Conservation (phyloP, 2,797 vertebrate species). For the Sebastes steindachneri region DNA sequence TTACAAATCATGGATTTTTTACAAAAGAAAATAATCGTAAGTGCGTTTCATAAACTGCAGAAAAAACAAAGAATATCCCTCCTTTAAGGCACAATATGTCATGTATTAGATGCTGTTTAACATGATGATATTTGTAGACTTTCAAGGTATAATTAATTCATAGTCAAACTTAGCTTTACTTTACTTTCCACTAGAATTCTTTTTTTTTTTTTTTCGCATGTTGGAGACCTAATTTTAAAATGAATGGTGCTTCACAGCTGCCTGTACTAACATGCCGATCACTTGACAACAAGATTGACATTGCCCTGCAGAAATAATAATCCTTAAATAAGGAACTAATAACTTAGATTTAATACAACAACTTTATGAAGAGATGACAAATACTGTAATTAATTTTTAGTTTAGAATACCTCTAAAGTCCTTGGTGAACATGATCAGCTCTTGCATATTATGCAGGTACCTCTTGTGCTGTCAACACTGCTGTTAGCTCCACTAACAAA, state of each 20-base stretch:
- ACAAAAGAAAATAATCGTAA: not conserved
- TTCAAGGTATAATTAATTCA: not conserved
- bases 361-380: not conserved
- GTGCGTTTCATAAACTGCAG: not conserved
- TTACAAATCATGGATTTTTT: not conserved
- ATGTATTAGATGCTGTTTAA: not conserved
- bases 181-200: not conserved
- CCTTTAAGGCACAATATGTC: conserved; percentile 49
- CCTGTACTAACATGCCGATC: not conserved
- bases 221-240: not conserved
- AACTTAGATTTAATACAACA: not conserved
- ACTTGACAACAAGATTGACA: not conserved
- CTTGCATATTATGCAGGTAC: not conserved
- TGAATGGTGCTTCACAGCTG: not conserved
- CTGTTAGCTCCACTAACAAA: not conserved
- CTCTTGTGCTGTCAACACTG: not conserved
- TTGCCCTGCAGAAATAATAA: not conserved
- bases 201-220: not conserved
- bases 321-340: not conserved
- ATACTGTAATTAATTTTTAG: too few relatives aligned
- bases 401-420: not conserved
- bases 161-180: not conserved
- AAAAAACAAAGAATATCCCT: not conserved
- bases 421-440: not conserved
- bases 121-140: conserved; percentile 4